Conservation (phyloP, 2,888 invertebrate genomes). For the Xestoiulus laeticollis region DNA sequence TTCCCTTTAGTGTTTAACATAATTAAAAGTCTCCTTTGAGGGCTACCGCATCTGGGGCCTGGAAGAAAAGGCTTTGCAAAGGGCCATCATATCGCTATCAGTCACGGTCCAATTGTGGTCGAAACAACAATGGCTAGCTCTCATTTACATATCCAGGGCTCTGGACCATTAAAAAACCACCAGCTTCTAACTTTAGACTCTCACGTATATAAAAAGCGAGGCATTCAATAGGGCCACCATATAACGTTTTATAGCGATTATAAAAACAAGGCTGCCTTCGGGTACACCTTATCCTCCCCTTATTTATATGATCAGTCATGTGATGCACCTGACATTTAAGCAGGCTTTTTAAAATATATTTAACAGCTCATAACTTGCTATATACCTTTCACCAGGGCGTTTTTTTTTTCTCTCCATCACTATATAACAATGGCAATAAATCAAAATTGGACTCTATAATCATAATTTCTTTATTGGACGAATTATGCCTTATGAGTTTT, state of each 20-base stretch:
- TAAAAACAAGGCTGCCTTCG: background rate
- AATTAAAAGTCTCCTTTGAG: slow-evolving; percentile 22
- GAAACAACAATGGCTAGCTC: background rate
- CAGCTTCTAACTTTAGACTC: slow-evolving; percentile 35
- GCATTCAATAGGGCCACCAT: slow-evolving; percentile 9
- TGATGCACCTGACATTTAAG: background rate
- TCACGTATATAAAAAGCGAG: background rate
- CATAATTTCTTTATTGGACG: slow-evolving; percentile 35
- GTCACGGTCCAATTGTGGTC: slow-evolving; percentile 29
- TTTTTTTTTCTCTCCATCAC: background rate
- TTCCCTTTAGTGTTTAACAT: background rate
- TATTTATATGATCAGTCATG: background rate
- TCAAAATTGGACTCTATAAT: slow-evolving; percentile 36
- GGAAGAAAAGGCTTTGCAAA: slow-evolving; percentile 17
- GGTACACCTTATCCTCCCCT: background rate
- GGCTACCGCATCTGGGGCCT: slow-evolving; percentile 21
- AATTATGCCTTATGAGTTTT: slow-evolving; percentile 29
- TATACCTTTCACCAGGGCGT: background rate
- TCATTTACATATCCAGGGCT: slow-evolving; percentile 11
- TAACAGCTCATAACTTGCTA: slow-evolving; percentile 6
- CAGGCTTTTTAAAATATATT: slow-evolving; percentile 21
- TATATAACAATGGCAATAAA: slow-evolving; percentile 21
- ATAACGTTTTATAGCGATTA: slow-evolving; percentile 24
- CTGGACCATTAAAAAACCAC: slow-evolving; percentile 25
- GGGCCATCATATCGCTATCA: slow-evolving; percentile 33